Conservation (phyloP, 2,888 invertebrate genomes). For the Ophraella communa region DNA sequence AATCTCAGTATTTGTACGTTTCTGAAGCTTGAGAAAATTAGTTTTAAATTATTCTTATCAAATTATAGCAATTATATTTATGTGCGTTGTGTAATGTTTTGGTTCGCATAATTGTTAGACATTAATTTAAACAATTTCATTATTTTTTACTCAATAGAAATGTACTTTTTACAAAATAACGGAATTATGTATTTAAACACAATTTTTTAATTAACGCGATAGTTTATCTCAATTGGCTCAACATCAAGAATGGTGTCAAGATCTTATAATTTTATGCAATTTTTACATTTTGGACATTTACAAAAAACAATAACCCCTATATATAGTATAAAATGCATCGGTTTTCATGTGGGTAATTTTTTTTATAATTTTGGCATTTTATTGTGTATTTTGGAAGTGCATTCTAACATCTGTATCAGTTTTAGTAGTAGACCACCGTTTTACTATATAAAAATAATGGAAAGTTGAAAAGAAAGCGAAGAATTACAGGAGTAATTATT, state of each 20-base stretch:
- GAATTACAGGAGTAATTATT: constrained; percentile 13
- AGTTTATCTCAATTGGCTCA: not conserved
- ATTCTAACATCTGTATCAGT: too few species aligned
- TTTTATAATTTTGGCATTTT: too few species aligned
- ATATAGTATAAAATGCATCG: too few species aligned
- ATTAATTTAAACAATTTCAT: constrained; percentile 16
- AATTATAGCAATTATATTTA: constrained; percentile 3
- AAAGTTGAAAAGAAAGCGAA: constrained; percentile 14
- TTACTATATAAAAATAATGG: not conserved
- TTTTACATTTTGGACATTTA: too few species aligned
- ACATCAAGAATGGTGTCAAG: not conserved
- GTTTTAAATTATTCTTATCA: not conserved
- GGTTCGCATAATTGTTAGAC: constrained; percentile 17
- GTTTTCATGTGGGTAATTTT: too few species aligned
- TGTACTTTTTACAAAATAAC: not conserved
- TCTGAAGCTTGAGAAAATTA: constrained; percentile 1
- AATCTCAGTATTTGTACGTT: too few species aligned
- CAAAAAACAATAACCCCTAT: too few species aligned
- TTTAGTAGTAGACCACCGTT: not conserved
- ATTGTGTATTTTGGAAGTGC: too few species aligned
- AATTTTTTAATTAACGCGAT: not conserved
- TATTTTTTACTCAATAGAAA: not conserved
- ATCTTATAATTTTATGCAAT: not conserved
- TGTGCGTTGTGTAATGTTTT: constrained; percentile 6
- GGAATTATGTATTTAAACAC: not conserved